Conservation (phyloP, 1,140 invertebrate species). For the Leptinotarsa texana region DNA sequence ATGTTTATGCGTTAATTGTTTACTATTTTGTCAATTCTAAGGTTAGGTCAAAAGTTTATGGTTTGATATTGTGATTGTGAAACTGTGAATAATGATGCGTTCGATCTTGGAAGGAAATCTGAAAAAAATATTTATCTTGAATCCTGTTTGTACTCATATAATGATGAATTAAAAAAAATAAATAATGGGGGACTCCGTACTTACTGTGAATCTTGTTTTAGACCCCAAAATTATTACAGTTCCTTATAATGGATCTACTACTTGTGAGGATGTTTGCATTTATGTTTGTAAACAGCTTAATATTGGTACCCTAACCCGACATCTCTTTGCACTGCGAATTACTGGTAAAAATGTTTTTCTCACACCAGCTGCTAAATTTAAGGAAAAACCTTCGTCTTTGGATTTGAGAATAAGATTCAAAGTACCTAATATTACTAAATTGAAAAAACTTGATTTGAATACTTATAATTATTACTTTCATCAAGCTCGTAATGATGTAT, state of each 20-base stretch:
- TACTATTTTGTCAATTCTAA: too few species aligned
- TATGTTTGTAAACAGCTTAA: conserved; percentile 68
- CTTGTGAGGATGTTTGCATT: conserved; percentile 73
- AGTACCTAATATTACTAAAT: conserved; percentile 64
- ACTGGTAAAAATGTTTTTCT: conserved; percentile 67
- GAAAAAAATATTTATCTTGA: too few species aligned
- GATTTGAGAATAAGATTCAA: conserved; percentile 80
- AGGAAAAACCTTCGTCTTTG: conserved; percentile 62
- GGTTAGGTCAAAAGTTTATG: too few species aligned
- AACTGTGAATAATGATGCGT: too few species aligned
- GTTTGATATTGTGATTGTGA: too few species aligned
- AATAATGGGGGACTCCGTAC: conserved; percentile 41
- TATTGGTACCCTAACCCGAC: conserved; percentile 74
- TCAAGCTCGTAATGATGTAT: conserved; percentile 79
- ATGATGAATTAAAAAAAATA: neutral
- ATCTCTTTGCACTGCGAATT: conserved; percentile 74
- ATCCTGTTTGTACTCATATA: too few species aligned
- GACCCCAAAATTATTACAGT: conserved; percentile 56
- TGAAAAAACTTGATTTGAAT: conserved; percentile 70
- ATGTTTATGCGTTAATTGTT: too few species aligned
- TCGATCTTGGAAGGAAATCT: too few species aligned
- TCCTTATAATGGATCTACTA: conserved; percentile 51
- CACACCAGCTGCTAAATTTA: conserved; percentile 62
- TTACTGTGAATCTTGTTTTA: conserved; percentile 47
- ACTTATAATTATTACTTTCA: conserved; percentile 85